Evolutionary conservation across 2,888 invertebrate genomes (phyloP), one percentile per base, ranked within the genome.

Genomic region (Acronicta psi): DNA sequence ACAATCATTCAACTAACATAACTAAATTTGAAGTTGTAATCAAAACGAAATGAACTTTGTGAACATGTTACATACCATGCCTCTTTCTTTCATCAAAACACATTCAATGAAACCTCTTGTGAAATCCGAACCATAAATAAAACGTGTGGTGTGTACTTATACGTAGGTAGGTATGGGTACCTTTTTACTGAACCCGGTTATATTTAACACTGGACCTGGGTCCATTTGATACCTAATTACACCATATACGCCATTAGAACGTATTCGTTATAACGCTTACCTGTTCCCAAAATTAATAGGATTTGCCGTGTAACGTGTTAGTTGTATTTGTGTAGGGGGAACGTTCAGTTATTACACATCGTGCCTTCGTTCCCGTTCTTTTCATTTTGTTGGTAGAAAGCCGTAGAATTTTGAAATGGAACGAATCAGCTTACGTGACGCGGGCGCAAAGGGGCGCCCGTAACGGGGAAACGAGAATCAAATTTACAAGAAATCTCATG

Each of bases 401-500:
- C 44, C 49, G 57, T 60, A 57, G 71, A 59, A 70, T 71, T 73
- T 61, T 63, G 58, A 71, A 77, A 71, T 69, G 57, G 67, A 67
- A 60, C 49, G 64, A 73, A 74, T 76, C 59, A 74, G 71, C 62
- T 77, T 73, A 69, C 71, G 65, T 68, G 75, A 76, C 73, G 65
- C 52, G 65, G 51, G 56, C 62, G 67, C 59, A 68, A 75, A 70
- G 38, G 49, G 59, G 62, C 53, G 38, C 61, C 61, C 55, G 54
- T 43, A 55, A 14, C 50, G 13, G 54, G 18, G 51, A 64, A 66
- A 72, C 71, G 70, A 65, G 64, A 81, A 81, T 79, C 73, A 80
- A 80, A 78, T 82, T 81, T 73, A 66, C 69, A 73, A 75, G 57
- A 75, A 81, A 80, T 79, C 73, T 73, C 75, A 76, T 79, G 81